Evolutionary conservation across 2,888 invertebrate species (phyloP).

Genomic region (Drosophila koepferae): DNA sequence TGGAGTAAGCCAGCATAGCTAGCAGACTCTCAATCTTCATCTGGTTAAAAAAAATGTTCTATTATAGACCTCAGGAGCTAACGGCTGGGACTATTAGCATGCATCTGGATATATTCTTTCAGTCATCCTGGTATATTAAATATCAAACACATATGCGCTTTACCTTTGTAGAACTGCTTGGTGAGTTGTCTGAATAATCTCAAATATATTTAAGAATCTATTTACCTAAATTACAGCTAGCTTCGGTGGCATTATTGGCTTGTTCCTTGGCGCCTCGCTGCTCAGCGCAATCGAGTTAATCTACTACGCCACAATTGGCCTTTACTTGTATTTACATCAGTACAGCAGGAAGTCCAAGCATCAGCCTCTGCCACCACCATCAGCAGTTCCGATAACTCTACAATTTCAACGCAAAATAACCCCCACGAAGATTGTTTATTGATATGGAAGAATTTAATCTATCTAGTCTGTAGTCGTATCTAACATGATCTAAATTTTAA

Average conservation of each 20-base stretch:
- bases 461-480: too few relatives aligned
- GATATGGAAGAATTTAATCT: background rate
- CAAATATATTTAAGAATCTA: background rate
- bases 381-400: conserved; percentile 27
- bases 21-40: too few relatives aligned
- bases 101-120: conserved; percentile 83
- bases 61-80: conserved; percentile 39
- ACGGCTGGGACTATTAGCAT: conserved; percentile 25
- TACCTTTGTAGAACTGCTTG: conserved; percentile 85
- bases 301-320: conserved; percentile 83
- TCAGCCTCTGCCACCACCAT: conserved; percentile 4
- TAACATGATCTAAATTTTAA: too few relatives aligned
- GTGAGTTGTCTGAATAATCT: conserved; percentile 56
- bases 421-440: conserved; percentile 41
- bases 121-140: conserved; percentile 82
- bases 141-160: conserved; percentile 85
- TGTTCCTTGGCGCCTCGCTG: conserved; percentile 86
- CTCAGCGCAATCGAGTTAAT: conserved; percentile 85
- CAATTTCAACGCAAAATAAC: conserved; percentile 50
- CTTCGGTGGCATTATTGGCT: conserved; percentile 86
- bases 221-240: conserved; percentile 78
- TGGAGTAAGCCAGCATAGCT: conserved; percentile 62
- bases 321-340: conserved; percentile 64
- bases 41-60: background rate
- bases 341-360: conserved; percentile 28